phyloP scores from a whole-genome alignment of 2,888 invertebrate species.

The Periphyllus acericola region DNA sequence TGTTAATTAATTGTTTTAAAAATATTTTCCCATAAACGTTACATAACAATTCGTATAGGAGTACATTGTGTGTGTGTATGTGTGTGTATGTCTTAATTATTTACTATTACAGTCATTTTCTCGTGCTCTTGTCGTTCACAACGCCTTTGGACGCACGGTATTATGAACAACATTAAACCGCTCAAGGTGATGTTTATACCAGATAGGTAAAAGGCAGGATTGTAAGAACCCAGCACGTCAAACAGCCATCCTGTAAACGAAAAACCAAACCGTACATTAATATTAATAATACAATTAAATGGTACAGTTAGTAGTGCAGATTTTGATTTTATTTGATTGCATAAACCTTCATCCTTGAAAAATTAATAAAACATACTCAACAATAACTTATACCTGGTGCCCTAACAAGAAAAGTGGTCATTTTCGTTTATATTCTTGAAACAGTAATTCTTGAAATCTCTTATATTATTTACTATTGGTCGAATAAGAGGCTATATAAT shows the following conservation, averaged over 20 bases:
- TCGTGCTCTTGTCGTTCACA: slow-evolving; percentile 59
- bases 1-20: background rate
- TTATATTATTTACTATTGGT: too few relatives aligned
- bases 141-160: slow-evolving; percentile 77
- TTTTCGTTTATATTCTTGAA: too few relatives aligned
- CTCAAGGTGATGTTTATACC: slow-evolving; percentile 87
- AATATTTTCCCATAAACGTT: slow-evolving; percentile 34
- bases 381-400: too few relatives aligned
- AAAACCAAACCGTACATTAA: slow-evolving; percentile 22
- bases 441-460: too few relatives aligned
- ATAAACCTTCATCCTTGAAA: too few relatives aligned
- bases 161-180: slow-evolving; percentile 86
- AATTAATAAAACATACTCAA: too few relatives aligned
- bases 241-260: slow-evolving; percentile 80
- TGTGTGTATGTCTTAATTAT: slow-evolving; percentile 22
- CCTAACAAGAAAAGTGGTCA: too few relatives aligned
- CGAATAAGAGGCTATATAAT: too few relatives aligned
- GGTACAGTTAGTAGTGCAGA: too few relatives aligned
- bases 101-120: slow-evolving; percentile 56
- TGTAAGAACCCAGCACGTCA: slow-evolving; percentile 81
- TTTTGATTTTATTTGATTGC: too few relatives aligned
- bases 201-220: slow-evolving; percentile 88
- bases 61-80: slow-evolving; percentile 34
- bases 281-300: too few relatives aligned
- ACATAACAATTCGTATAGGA: slow-evolving; percentile 54